These are phyloP conservation scores for Rhynchophorus ferrugineus DNA, from an alignment of 1,140 invertebrate species.

Conservation along the genomic window DNA sequence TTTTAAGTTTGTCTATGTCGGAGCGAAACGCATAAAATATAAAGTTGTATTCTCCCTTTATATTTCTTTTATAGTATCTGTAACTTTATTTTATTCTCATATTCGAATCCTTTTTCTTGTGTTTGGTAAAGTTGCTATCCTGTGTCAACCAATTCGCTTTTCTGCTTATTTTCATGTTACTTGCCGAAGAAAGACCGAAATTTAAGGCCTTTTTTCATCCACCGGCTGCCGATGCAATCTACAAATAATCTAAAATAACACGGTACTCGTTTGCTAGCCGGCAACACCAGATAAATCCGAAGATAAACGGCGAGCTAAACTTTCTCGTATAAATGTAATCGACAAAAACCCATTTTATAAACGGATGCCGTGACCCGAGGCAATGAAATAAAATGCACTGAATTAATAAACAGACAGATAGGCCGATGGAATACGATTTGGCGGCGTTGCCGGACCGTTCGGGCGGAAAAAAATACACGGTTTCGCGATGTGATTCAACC, in stretches of 20 bases:
- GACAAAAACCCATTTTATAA: conserved; percentile 21
- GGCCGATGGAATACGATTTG: conserved; percentile 7
- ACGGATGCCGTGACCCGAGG: conserved; percentile 22
- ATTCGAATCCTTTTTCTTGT: too few species aligned
- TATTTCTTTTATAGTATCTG: too few species aligned
- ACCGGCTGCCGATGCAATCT: background rate
- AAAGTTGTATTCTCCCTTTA: too few species aligned
- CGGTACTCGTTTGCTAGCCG: background rate
- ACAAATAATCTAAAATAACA: background rate
- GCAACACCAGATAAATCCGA: conserved; percentile 12
- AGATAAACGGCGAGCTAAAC: conserved; percentile 15
- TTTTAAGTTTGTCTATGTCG: too few species aligned
- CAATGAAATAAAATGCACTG: conserved; percentile 22
- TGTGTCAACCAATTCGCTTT: too few species aligned
- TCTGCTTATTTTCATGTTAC: too few species aligned
- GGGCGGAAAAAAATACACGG: background rate
- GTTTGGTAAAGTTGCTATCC: too few species aligned
- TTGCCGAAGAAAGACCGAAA: too few species aligned
- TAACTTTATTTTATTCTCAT: too few species aligned
- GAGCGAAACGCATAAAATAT: too few species aligned
- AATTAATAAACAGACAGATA: conserved; percentile 21
- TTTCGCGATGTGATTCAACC: background rate
- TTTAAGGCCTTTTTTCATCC: too few species aligned
- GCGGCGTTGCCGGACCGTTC: background rate
- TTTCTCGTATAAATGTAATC: conserved; percentile 22